Conservation (phyloP, 1,140 invertebrate genomes). For the Zaprionus ornatus region DNA sequence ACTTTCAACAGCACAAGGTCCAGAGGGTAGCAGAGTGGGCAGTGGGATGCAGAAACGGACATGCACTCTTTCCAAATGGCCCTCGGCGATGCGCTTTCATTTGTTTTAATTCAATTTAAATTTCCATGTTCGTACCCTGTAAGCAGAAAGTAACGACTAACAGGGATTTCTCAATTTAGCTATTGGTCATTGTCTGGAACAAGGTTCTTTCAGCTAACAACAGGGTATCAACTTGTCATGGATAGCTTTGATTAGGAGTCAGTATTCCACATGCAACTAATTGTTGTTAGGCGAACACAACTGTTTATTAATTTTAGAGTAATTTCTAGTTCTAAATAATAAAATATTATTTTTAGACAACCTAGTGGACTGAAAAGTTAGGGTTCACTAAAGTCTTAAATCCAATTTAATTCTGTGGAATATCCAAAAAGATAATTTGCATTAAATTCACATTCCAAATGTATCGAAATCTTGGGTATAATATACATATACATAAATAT, state of each 20-base stretch:
- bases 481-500: neutral
- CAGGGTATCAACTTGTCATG: neutral
- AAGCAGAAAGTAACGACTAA: neutral
- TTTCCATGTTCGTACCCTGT: neutral
- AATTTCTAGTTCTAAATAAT: neutral
- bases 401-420: neutral
- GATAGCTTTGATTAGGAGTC: neutral
- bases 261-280: neutral
- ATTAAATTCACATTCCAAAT: neutral
- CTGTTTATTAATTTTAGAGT: neutral
- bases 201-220: too few species aligned
- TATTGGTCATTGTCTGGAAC: neutral
- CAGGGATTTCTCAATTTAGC: neutral
- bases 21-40: neutral
- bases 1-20: neutral
- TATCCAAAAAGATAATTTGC: neutral
- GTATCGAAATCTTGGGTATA: neutral
- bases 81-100: slow-evolving; percentile 5
- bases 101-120: slow-evolving; percentile 55
- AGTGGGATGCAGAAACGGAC: neutral
- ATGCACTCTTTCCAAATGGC: neutral
- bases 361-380: neutral
- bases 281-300: neutral
- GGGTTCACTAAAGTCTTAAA: neutral
- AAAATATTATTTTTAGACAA: neutral